Conservation (phyloP, 2,113 vertebrate genomes). For the Cacatua alba region DNA sequence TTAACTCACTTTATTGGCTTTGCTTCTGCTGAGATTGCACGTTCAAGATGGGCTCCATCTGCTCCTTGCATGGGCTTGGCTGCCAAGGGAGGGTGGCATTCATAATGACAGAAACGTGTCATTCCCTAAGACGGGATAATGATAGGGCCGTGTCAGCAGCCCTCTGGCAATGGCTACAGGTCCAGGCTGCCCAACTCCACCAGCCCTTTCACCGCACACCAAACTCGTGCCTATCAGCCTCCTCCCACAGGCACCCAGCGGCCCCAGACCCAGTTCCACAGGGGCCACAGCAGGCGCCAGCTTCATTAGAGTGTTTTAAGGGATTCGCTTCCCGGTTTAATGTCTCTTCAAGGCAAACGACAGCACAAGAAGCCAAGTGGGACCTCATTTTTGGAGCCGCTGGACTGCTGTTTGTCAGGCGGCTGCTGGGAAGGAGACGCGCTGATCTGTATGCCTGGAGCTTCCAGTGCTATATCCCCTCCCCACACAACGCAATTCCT, state of each 20-base stretch:
- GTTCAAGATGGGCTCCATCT: constrained; percentile 59
- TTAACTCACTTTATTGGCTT: constrained; percentile 75
- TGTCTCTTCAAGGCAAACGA: neutral
- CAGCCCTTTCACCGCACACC: neutral
- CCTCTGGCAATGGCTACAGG: fast-evolving
- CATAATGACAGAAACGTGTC: neutral
- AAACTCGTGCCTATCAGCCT: neutral
- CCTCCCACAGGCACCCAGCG: neutral
- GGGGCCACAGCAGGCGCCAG: neutral
- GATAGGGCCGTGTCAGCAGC: fast-evolving
- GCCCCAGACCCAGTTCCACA: fast-evolving
- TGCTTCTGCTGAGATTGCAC: constrained; percentile 73
- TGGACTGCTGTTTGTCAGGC: neutral
- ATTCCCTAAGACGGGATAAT: fast-evolving
- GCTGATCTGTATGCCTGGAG: neutral
- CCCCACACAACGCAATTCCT: neutral
- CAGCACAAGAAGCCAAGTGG: neutral
- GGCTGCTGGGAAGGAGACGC: neutral
- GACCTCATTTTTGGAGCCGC: neutral
- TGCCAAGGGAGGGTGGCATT: neutral
- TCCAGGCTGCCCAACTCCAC: neutral
- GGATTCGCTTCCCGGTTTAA: neutral
- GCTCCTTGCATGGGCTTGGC: constrained; percentile 9
- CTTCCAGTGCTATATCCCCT: neutral
- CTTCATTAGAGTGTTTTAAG: neutral